Base-by-base conservation (phyloP, 2,797 vertebrate genomes). In the Falco novaeseelandiae region DNA sequence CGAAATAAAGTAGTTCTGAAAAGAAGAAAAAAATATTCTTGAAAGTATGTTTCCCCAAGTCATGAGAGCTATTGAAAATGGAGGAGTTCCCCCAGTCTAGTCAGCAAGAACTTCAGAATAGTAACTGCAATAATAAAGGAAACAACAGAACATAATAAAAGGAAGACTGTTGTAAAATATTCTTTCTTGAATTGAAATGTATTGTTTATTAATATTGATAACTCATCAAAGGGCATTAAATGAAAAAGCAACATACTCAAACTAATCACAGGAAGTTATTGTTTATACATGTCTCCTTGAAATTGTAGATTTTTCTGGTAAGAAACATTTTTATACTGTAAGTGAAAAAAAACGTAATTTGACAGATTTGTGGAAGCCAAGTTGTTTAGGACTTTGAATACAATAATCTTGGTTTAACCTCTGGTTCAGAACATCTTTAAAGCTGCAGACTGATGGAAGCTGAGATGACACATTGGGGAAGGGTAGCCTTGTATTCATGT, bases 391-490 rank as follows among this genome's bases (percentile, higher is more conserved):
- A 54, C 38, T 85, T 77, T 10, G 26, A 84, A 54, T 42, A 69
- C 21, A 76, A 36, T 20, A 44, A 46, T 46, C 26, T 61, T 25
- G 12, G 36, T 76, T 36, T 90, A 79, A 82, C 77, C 29, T 89
- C 58, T 84, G 58, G 8, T 82, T 89, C 62, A 89, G 62, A 79
- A 72, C 11, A 57, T 62, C 66, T 92, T 93, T 58, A 76, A 90
- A 90, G 81, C 29, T 54, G 16, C 34, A 65, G 81, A 23, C 20
- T 69, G 61, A 70, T 79, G 46, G 38, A 92, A 89, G 51, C 22
- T 92, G 61, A 71, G 54, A 81, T 69, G 49, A 62, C n/a, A 82
- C 62, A 25, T 6, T 59, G 29, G 12, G 29, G 38, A 82, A 87
- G 18, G 4, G 7, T 30, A 74, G 20, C 21, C 84, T 89, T 87